Conservation (phyloP, 2,888 invertebrate genomes). For the Parapristionchus giblindavisi region DNA sequence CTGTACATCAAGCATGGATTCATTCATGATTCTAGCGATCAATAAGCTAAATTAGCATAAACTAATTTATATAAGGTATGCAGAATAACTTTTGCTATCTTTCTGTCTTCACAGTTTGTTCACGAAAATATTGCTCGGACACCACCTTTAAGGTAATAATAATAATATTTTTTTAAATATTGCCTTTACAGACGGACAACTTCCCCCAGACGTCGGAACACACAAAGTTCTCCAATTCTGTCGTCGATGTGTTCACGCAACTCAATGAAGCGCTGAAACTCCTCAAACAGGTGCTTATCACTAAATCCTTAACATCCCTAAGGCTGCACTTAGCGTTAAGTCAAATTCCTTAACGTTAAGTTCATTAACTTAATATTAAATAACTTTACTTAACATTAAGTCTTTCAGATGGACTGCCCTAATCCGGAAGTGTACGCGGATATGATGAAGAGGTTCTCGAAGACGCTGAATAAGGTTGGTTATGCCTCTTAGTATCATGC, state of each 20-base stretch:
- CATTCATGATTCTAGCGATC: too few species aligned
- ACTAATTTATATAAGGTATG: too few species aligned
- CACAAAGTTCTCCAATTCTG: slow-evolving; percentile 96
- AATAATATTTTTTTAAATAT: neutral
- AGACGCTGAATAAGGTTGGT: slow-evolving; percentile 63
- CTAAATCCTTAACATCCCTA: neutral
- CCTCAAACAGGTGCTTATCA: slow-evolving; percentile 74
- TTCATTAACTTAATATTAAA: neutral
- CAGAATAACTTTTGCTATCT: too few species aligned
- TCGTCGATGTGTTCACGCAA: slow-evolving; percentile 99
- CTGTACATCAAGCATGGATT: too few species aligned
- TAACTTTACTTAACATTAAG: neutral
- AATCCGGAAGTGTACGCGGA: slow-evolving; percentile 99
- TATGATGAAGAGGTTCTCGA: slow-evolving; percentile 97
- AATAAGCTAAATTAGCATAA: too few species aligned
- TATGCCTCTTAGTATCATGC: neutral
- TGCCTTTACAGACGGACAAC: slow-evolving; percentile 74
- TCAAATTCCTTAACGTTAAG: neutral
- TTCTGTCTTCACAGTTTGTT: too few species aligned
- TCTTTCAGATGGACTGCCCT: slow-evolving; percentile 89
- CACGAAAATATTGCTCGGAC: too few species aligned
- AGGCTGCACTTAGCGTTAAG: neutral
- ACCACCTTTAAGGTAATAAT: too few species aligned
- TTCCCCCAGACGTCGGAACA: slow-evolving; percentile 99
- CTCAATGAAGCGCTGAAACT: slow-evolving; percentile 99